Base-by-base conservation (phyloP, 2,888 invertebrate species). In the Thymelicus lineola region DNA sequence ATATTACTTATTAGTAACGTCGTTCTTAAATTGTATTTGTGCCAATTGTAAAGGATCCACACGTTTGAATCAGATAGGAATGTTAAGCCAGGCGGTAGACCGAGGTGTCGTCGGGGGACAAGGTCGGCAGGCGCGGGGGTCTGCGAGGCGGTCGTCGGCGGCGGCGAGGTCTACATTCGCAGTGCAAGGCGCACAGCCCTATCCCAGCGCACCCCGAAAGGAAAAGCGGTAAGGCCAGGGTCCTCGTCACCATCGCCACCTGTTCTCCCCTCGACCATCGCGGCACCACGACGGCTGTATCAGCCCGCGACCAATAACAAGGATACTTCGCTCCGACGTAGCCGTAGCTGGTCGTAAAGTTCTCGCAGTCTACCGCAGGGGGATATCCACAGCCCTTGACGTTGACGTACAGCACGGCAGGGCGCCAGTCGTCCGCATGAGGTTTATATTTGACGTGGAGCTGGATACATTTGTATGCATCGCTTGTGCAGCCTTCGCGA, bases 341-440 rank as follows among this genome's bases (percentile, higher is more conserved):
- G 45, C 97, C 97, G 83, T 95, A 96, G 75, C 94, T 95, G 68
- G 94, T 94, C 12, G 96, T 96, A 85, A 97, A 97, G 83, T 96
- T 96, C 76, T 95, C 95, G 88, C 97, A 97, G 80, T 96, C 95
- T 71, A 97, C 96, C 61, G 93, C 90, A 50, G 97, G 97, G 14
- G 97, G 97, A 84, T 97, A 97, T 9, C 97, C 97, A 86, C 97
- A 97, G 69, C 97, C 97, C 84, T 97, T 97, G 82, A 97, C 97
- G 88, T 97, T 97, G 66, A 97, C 97, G 83, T 96, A 94, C 61
- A 97, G 90, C 55, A 95, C 94, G 6, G 95, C 96, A 62, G 95
- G 95, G 38, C 94, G 91, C 89, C 94, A 93, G 74, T 94, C 91
- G 67, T 87, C 90, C 15, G 84, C 75, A 62, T 94, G 83, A 65